Conservation (phyloP, 2,113 vertebrate species). For the Phrynosoma platyrhinos region DNA sequence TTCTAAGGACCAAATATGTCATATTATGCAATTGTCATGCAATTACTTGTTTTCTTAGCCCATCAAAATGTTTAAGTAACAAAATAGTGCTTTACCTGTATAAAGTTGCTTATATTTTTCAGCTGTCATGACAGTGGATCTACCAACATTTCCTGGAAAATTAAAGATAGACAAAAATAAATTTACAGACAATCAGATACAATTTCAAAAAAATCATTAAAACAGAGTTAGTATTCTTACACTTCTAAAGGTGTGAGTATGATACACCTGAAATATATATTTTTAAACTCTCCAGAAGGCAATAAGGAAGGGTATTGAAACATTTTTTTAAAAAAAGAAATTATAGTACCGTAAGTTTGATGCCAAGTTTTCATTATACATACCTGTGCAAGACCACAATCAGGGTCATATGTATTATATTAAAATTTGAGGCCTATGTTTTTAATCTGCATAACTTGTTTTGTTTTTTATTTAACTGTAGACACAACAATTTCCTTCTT, state of each 20-base stretch:
- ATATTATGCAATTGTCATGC: constrained; percentile 21
- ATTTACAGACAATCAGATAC: constrained; percentile 17
- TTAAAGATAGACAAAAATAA: constrained; percentile 35
- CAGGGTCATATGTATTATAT: neutral
- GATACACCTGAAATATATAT: constrained; percentile 25
- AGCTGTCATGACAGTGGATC: rapidly evolving
- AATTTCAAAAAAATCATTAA: constrained; percentile 33
- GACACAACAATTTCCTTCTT: neutral
- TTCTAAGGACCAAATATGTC: constrained; percentile 29
- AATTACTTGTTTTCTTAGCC: constrained; percentile 15
- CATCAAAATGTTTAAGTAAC: neutral
- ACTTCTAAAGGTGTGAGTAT: neutral
- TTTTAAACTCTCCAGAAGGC: neutral
- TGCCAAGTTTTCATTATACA: constrained; percentile 36
- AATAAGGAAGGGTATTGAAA: constrained; percentile 5
- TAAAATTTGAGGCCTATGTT: constrained; percentile 28
- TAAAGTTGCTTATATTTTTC: neutral
- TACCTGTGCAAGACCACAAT: neutral
- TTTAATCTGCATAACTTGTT: neutral
- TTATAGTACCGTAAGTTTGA: neutral
- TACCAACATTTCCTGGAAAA: neutral
- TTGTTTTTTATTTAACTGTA: neutral
- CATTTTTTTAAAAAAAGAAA: constrained; percentile 5
- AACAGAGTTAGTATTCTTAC: neutral
- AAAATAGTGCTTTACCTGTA: constrained; percentile 57